Evolutionary conservation across 2,888 invertebrate genomes (phyloP).

Genomic region (Latrodectus hesperus): DNA sequence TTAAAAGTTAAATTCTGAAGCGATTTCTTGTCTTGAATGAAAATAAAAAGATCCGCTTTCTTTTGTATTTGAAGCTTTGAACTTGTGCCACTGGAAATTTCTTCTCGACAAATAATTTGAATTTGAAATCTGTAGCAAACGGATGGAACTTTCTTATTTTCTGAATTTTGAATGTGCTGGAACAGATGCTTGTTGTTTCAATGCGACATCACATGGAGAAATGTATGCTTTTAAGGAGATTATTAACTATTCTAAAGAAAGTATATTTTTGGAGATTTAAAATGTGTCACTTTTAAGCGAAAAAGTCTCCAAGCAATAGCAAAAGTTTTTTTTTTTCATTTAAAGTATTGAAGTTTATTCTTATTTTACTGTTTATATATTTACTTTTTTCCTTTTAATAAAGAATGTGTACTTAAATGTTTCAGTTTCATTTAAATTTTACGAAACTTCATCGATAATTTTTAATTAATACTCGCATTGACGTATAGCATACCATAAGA

Average conservation of each 20-base stretch:
- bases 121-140: slow-evolving; percentile 31
- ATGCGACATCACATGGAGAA: background rate
- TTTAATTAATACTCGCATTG: too few relatives aligned
- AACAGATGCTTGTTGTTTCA: background rate
- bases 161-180: background rate
- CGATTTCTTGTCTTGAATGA: slow-evolving; percentile 13
- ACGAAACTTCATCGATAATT: too few relatives aligned
- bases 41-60: slow-evolving; percentile 27
- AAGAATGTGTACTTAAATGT: too few relatives aligned
- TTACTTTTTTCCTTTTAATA: too few relatives aligned
- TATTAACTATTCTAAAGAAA: background rate
- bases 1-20: slow-evolving; percentile 48
- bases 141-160: background rate
- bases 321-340: too few relatives aligned
- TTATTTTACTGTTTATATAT: too few relatives aligned
- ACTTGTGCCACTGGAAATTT: slow-evolving; percentile 14
- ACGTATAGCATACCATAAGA: too few relatives aligned
- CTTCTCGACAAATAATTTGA: slow-evolving; percentile 43
- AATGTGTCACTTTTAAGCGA: too few relatives aligned
- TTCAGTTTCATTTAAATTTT: too few relatives aligned
- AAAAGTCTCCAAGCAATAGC: too few relatives aligned
- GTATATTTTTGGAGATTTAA: too few relatives aligned
- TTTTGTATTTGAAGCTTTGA: slow-evolving; percentile 5
- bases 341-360: too few relatives aligned
- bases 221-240: background rate